phyloP scores from a whole-genome alignment of 2,113 vertebrate genomes.

The Lepus timidus region DNA sequence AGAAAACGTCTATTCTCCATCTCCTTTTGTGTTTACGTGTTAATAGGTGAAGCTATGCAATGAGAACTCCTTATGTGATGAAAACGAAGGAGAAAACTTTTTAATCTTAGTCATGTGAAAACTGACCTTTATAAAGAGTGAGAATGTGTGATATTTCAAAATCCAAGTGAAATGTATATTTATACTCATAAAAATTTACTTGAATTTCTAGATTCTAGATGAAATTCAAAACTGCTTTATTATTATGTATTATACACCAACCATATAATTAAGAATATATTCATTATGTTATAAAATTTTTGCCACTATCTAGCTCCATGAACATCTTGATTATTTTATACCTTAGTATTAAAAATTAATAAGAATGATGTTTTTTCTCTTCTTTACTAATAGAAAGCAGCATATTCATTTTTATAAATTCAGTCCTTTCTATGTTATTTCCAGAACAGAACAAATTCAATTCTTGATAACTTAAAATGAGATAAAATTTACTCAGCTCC shows the following conservation, averaged over 20 bases:
- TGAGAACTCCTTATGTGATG: not conserved
- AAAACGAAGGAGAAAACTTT: not conserved
- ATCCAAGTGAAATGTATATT: not conserved
- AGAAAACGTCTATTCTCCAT: not conserved
- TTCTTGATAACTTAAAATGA: slow-evolving; percentile 21
- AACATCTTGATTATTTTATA: not conserved
- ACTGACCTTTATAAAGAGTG: not conserved
- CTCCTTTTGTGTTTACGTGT: not conserved
- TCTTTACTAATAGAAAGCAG: not conserved
- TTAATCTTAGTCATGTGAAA: not conserved
- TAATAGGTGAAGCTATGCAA: not conserved
- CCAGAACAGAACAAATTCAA: not conserved
- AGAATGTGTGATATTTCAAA: not conserved
- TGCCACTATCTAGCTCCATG: not conserved
- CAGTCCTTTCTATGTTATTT: not conserved
- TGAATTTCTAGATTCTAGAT: not conserved
- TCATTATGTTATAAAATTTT: not conserved
- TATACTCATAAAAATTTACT: not conserved
- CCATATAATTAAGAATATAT: not conserved
- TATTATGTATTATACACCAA: not conserved
- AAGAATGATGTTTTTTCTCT: not conserved
- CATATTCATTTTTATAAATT: not conserved
- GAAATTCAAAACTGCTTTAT: slow-evolving; percentile 10
- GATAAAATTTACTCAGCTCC: not conserved
- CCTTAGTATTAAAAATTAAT: not conserved